phyloP scores from a whole-genome alignment of 1,140 invertebrate species.

The Zophobas morio region DNA sequence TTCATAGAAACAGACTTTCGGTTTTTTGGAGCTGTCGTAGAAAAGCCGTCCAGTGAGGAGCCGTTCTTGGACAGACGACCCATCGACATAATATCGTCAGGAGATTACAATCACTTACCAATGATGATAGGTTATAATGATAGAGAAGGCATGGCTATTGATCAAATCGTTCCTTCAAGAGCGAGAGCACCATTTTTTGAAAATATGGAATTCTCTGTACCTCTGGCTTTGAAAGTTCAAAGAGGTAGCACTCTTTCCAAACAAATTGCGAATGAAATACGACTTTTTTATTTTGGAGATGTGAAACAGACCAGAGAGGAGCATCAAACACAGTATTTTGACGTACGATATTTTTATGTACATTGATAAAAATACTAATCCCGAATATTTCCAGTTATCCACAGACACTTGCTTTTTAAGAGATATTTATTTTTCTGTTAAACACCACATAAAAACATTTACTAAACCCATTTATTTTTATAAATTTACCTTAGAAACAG shows the following conservation, averaged over 20 bases:
- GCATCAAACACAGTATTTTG: background rate
- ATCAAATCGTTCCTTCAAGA: constrained; percentile 45
- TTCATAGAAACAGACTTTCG: constrained; percentile 30
- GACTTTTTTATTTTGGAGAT: constrained; percentile 69
- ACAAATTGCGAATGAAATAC: constrained; percentile 67
- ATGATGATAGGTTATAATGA: constrained; percentile 74
- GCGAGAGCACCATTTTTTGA: constrained; percentile 64
- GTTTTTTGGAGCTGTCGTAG: constrained; percentile 66
- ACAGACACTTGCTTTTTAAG: constrained; percentile 14
- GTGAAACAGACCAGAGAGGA: constrained; percentile 18
- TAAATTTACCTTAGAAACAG: constrained; percentile 45
- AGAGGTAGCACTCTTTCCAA: constrained; percentile 46
- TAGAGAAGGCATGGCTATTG: constrained; percentile 71
- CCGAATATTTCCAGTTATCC: constrained; percentile 26
- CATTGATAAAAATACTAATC: background rate
- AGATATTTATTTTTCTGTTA: constrained; percentile 34
- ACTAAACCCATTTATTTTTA: constrained; percentile 51
- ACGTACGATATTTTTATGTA: constrained; percentile 22
- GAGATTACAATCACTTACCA: constrained; percentile 72
- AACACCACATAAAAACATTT: constrained; percentile 38
- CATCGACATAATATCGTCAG: constrained; percentile 63
- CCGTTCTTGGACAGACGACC: constrained; percentile 67
- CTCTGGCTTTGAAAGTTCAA: constrained; percentile 54
- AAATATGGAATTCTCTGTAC: constrained; percentile 65
- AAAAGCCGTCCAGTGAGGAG: constrained; percentile 64